These are phyloP conservation scores for Echinarachnius parma DNA, from an alignment of 53 echinoderm and acorn worm genomes.

Conservation along the genomic window DNA sequence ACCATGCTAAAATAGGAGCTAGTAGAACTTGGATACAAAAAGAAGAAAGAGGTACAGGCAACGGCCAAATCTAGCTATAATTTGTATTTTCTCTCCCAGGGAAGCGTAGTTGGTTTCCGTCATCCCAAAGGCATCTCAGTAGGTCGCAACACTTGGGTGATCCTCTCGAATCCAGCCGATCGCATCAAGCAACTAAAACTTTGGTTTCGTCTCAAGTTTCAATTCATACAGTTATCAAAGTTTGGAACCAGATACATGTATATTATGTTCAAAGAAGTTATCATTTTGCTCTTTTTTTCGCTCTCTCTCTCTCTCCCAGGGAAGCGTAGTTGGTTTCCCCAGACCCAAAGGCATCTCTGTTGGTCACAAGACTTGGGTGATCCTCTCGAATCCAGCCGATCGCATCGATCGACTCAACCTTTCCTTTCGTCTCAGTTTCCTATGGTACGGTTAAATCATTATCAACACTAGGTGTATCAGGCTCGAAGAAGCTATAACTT, in stretches of 20 bases:
- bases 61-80: no score
- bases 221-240: no score
- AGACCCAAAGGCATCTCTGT: slow-evolving; percentile 27
- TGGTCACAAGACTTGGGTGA: slow-evolving; percentile 52
- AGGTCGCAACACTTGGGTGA: slow-evolving; percentile 52
- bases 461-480: no score
- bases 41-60: no score
- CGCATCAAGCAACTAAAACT: slow-evolving; percentile 51
- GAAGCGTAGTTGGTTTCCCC: slow-evolving; percentile 62
- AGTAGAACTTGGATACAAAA: no score
- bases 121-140: slow-evolving; percentile 25
- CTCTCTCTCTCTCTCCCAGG: slow-evolving; percentile 48
- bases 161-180: slow-evolving; percentile 89
- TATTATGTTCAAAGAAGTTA: no score
- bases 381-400: slow-evolving; percentile 89
- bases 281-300: no score
- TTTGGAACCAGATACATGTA: no score
- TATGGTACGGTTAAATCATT: no score
- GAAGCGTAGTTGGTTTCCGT: slow-evolving; percentile 62
- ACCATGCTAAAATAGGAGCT: no score
- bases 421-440: slow-evolving; percentile 67
- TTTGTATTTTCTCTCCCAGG: no score
- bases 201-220: slow-evolving; percentile 69
- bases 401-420: slow-evolving; percentile 53
- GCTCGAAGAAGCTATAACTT: no score